A percentile compares a stretch with the other conserved stretches of the same genome.
Evolutionary conservation across 2,113 vertebrate genomes (phyloP).

Genomic region (Origma solitaria): DNA sequence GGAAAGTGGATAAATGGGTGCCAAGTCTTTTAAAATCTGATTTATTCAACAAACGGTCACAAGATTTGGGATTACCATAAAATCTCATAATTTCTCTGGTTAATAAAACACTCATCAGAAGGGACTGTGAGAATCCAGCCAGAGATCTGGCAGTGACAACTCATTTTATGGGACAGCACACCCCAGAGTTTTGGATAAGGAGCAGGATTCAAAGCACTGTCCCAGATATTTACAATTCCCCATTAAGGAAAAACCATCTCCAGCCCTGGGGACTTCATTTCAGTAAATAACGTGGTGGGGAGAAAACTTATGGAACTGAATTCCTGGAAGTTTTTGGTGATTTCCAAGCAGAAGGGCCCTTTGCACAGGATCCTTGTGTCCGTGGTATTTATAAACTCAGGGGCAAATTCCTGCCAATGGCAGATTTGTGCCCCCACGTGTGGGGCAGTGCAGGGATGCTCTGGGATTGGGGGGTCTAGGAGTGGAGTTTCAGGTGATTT

Average conservation of each 20-base stretch:
- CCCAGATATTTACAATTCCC: not conserved
- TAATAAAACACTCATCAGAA: conserved; percentile 41
- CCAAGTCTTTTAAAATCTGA: conserved; percentile 24
- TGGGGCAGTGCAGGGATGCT: not conserved
- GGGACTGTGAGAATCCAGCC: not conserved
- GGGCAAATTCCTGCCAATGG: not conserved
- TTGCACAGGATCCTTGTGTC: not conserved
- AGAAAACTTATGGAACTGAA: not conserved
- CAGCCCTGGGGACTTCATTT: not conserved
- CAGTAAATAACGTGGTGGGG: not conserved
- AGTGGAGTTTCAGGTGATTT: no score
- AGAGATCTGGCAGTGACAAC: not conserved
- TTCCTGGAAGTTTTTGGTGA: not conserved
- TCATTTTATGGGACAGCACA: not conserved
- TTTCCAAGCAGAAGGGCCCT: not conserved
- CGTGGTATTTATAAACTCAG: not conserved
- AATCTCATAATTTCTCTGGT: conserved; percentile 11
- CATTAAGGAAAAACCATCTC: not conserved
- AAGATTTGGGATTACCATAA: not conserved
- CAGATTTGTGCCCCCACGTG: not conserved
- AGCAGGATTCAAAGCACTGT: not conserved
- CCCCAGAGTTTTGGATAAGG: not conserved
- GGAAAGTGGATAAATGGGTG: not conserved
- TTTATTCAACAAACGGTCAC: not conserved
- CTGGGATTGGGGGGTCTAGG: no score